Percentiles rank a stretch among this genome's conserved stretches.
These are phyloP conservation scores for Sternotherus odoratus DNA, from an alignment of 2,797 vertebrate species.

Conservation along the genomic window DNA sequence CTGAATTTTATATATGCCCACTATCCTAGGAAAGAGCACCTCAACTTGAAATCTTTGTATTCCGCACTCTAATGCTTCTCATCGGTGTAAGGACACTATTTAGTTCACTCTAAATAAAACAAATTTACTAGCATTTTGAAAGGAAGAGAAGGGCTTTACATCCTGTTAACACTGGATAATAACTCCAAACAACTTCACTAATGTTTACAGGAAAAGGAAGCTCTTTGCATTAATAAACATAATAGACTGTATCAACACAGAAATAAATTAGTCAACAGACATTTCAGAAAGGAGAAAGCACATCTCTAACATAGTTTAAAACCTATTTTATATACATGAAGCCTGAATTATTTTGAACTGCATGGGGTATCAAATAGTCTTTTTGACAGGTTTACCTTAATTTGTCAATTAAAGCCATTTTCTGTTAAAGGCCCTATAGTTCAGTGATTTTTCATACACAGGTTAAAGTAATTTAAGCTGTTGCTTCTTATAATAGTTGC, in stretches of 20 bases:
- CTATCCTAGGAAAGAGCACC: not conserved
- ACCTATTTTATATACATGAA: not conserved
- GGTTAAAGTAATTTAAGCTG: not conserved
- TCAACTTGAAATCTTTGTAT: not conserved
- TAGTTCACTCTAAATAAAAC: not conserved
- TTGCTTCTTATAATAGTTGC: not conserved
- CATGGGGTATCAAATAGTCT: not conserved
- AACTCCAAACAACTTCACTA: conserved; percentile 14
- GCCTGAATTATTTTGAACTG: not conserved
- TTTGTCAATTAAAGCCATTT: conserved; percentile 12
- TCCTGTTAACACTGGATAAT: not conserved
- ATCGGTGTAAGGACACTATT: not conserved
- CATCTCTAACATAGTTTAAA: not conserved
- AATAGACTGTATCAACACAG: conserved; percentile 13
- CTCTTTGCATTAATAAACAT: conserved; percentile 40
- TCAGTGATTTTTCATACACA: not conserved
- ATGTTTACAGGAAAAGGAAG: conserved; percentile 3
- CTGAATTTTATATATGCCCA: not conserved
- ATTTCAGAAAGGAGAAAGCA: conserved; percentile 23
- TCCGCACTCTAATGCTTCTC: not conserved
- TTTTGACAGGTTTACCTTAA: not conserved
- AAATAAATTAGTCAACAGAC: conserved; percentile 33
- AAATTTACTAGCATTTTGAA: not conserved
- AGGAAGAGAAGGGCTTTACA: not conserved
- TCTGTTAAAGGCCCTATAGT: accelerated